Percentiles rank a stretch among this genome's conserved stretches.
Conservation (phyloP, 1,140 invertebrate species). For the Pantala flavescens region DNA sequence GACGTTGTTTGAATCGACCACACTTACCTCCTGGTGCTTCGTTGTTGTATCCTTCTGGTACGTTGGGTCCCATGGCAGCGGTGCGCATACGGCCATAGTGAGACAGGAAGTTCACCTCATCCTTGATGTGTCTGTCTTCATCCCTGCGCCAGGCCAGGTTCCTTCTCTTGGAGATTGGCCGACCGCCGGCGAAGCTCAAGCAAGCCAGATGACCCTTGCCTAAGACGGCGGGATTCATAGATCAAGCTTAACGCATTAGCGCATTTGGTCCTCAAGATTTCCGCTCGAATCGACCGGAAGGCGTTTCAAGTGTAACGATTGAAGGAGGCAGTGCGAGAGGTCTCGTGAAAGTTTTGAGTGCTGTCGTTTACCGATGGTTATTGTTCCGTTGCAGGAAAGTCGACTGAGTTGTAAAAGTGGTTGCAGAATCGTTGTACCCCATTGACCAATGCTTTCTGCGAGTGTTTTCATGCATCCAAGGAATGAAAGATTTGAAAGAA, state of each 20-base stretch:
- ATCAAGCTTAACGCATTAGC: neutral
- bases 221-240: slow-evolving; percentile 21
- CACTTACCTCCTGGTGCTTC: neutral
- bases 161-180: slow-evolving; percentile 56
- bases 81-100: slow-evolving; percentile 63
- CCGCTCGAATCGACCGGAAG: no score
- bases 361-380: no score
- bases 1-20: neutral
- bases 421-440: no score
- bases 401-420: no score
- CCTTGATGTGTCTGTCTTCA: slow-evolving; percentile 40
- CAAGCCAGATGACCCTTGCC: slow-evolving; percentile 57
- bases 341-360: no score
- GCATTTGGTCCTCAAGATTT: no score
- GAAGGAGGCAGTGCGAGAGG: no score
- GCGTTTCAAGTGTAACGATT: no score
- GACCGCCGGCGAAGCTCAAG: slow-evolving; percentile 65
- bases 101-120: slow-evolving; percentile 62
- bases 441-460: no score
- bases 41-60: neutral
- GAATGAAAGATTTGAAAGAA: no score
- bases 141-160: slow-evolving; percentile 40
- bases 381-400: no score
- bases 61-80: slow-evolving; percentile 40
- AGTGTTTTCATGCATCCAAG: no score